Base-by-base conservation (phyloP, 2,888 invertebrate genomes). In the Clunio marinus region DNA sequence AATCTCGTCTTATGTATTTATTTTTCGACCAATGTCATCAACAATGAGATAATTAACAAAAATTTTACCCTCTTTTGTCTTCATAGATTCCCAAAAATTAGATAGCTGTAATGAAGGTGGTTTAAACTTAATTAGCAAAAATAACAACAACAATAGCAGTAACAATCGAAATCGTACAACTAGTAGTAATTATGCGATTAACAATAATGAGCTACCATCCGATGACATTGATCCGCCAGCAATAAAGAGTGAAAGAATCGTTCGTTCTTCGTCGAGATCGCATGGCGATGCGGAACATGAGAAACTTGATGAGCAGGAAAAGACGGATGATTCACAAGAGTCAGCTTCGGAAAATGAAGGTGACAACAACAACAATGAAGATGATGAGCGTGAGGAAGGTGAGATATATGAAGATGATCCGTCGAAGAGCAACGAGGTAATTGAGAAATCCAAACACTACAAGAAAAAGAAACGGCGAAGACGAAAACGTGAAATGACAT, bases 311-410 rank as follows among this genome's bases (percentile, higher is more conserved):
- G 80, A 70, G 81, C 82, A 72, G 82, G 82, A 75, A 77, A 82
- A 70, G 80, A 69, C 8, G 22, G 70, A 67, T 67, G 69, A 70
- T 41, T 35, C 37, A 24, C 25, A 15, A 1, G 68, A 68, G 7
- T 37, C 57, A 20, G 57, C 41, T 10, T 13, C 37, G n/a, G 68
- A 57, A n/a, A 68, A 68, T 25, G 68, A 68, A 58, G 68, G 58
- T 25, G 68, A 68, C 58, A 45, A 68, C 25, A 68, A 68, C 27
- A 68, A 81, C 27, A 72, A 72, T 22, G 78, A 78, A 69, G 81
- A 82, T 51, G 83, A 84, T 71, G 82, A 81, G 72, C 81, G 81
- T 69, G 82, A 82, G 73, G 81, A 67, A 75, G 81, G 71, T 55
- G 73, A 73, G 67, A 71, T 71, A 59, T 72, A 51, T 37, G 71